Percentiles rank a stretch among this genome's conserved stretches.
phyloP scores from a whole-genome alignment of 2,113 vertebrate species.

The Lepisosteus oculatus region DNA sequence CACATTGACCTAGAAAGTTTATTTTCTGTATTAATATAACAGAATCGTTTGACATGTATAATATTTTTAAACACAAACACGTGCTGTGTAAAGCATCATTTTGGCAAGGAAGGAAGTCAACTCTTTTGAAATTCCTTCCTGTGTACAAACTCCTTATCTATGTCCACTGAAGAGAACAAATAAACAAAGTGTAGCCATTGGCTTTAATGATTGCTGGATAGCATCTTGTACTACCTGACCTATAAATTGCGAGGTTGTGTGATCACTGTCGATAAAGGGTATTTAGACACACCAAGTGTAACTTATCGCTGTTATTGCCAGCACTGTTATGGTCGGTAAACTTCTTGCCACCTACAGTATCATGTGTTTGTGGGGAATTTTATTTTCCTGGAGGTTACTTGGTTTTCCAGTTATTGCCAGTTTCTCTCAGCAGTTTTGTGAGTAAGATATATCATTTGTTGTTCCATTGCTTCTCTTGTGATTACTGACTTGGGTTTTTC shows the following conservation, averaged over 20 bases:
- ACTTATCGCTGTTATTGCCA: too few relatives aligned
- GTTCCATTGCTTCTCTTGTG: too few relatives aligned
- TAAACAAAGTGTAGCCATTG: constrained; percentile 24
- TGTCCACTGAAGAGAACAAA: constrained; percentile 26
- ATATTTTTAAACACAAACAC: background rate
- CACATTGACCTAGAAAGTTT: background rate
- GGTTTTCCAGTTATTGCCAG: too few relatives aligned
- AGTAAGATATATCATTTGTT: too few relatives aligned
- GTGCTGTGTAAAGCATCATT: background rate
- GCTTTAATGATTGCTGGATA: constrained; percentile 34
- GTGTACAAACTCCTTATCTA: constrained; percentile 27
- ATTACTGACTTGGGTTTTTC: too few relatives aligned
- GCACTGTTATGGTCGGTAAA: too few relatives aligned
- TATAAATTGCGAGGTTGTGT: constrained; percentile 24
- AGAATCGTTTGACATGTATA: background rate
- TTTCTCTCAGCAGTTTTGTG: too few relatives aligned
- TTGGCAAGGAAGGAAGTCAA: background rate
- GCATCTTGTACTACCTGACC: constrained; percentile 27
- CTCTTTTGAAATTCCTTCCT: constrained; percentile 11
- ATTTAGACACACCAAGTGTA: too few relatives aligned
- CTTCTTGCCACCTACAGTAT: too few relatives aligned
- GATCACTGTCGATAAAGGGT: constrained; percentile 2
- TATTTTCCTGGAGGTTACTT: too few relatives aligned
- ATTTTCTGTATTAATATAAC: background rate
- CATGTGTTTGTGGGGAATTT: too few relatives aligned